These are phyloP conservation scores for Ormyrus rosae DNA, from an alignment of 2,888 invertebrate genomes.

Conservation along the genomic window DNA sequence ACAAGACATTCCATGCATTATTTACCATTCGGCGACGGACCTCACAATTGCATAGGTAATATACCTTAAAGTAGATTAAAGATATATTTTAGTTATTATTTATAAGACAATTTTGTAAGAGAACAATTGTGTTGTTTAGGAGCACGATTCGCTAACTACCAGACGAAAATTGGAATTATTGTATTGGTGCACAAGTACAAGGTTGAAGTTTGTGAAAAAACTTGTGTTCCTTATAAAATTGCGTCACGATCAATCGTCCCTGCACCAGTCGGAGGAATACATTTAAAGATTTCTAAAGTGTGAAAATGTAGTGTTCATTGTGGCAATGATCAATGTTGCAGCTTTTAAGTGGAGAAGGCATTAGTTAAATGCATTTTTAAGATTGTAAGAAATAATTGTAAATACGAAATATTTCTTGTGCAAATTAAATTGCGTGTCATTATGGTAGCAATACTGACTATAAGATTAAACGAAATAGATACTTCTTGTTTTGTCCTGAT, in stretches of 20 bases:
- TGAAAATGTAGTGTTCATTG: neutral
- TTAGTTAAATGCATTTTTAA: too few species aligned
- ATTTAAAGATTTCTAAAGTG: constrained; percentile 61
- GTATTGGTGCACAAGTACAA: constrained; percentile 66
- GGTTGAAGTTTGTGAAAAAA: constrained; percentile 63
- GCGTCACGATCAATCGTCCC: constrained; percentile 60
- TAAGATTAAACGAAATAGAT: too few species aligned
- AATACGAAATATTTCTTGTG: neutral
- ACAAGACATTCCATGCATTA: constrained; percentile 59
- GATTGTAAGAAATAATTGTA: neutral
- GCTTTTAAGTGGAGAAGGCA: too few species aligned
- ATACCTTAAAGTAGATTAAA: too few species aligned
- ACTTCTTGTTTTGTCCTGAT: neutral
- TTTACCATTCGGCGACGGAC: constrained; percentile 70
- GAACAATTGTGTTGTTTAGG: constrained; percentile 50
- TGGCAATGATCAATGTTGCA: too few species aligned
- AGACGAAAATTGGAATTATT: constrained; percentile 69
- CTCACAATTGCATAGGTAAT: constrained; percentile 70
- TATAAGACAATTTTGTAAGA: neutral
- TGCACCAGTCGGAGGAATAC: constrained; percentile 63
- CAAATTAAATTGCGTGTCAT: neutral
- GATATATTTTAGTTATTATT: neutral
- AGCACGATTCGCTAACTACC: constrained; percentile 61
- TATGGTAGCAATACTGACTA: neutral
- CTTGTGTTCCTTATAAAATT: constrained; percentile 58